Conservation (phyloP, 92 coral and sea anemone species). For the Micromussa lordhowensis region DNA sequence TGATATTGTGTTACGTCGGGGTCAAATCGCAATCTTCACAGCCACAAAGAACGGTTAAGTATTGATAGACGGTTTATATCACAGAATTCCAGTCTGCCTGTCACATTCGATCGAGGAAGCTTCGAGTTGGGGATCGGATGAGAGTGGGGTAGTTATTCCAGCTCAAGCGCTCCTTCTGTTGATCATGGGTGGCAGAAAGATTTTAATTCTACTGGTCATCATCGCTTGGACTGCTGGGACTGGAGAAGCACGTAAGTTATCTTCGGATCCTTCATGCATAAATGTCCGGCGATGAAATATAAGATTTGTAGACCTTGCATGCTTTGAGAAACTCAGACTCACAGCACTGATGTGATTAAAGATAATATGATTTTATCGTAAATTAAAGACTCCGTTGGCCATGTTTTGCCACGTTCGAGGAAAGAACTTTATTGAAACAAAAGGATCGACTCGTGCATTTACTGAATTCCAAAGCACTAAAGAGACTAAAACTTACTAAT, state of each 20-base stretch:
- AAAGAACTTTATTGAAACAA: background rate
- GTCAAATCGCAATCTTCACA: slow-evolving; percentile 17
- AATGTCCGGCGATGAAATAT: background rate
- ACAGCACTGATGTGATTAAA: background rate
- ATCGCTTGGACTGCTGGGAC: slow-evolving; percentile 4
- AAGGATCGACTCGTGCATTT: background rate
- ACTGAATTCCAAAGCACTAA: background rate
- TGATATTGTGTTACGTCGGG: slow-evolving; percentile 17
- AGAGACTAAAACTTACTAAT: background rate
- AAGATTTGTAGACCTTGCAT: background rate
- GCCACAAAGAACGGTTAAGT: background rate
- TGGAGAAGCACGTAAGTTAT: slow-evolving; percentile 25
- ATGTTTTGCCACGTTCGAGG: background rate
- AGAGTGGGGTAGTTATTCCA: background rate
- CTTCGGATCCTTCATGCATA: background rate
- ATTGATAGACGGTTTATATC: background rate
- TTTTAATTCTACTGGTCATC: background rate
- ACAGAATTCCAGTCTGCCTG: slow-evolving; percentile 24
- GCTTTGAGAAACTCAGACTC: background rate
- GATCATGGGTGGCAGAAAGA: background rate
- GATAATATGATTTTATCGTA: slow-evolving; percentile 13
- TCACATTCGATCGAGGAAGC: background rate
- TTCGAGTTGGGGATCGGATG: background rate
- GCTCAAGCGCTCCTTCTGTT: background rate
- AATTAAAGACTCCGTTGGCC: no score